Evolutionary conservation across 2,113 vertebrate genomes (phyloP).

Genomic region (Girardinichthys multiradiatus): DNA sequence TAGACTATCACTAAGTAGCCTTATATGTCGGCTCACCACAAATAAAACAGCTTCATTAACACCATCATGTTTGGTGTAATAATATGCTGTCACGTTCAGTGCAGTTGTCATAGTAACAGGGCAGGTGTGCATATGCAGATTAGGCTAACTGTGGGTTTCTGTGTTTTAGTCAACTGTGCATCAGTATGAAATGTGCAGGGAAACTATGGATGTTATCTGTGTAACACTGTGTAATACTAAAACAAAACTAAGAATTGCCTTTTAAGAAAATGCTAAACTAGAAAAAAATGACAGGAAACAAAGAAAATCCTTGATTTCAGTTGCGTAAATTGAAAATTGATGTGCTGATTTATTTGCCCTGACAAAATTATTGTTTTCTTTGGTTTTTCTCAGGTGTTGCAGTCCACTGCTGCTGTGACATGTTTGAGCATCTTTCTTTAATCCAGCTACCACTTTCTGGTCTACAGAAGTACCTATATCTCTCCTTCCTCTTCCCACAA

Average conservation of each 20-base stretch:
- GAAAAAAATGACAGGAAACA: background rate
- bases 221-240: background rate
- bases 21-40: background rate
- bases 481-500: slow-evolving; percentile 37
- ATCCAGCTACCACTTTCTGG: slow-evolving; percentile 48
- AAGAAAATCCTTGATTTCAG: background rate
- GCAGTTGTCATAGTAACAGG: background rate
- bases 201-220: background rate
- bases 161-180: no score
- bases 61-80: background rate
- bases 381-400: slow-evolving; percentile 10
- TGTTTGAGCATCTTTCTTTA: slow-evolving; percentile 39
- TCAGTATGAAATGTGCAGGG: background rate
- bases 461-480: slow-evolving; percentile 36
- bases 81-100: background rate
- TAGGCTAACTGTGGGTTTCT: background rate
- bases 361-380: slow-evolving; percentile 2
- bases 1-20: no score
- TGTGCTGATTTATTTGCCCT: slow-evolving; percentile 15
- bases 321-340: background rate
- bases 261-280: background rate
- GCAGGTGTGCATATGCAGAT: background rate
- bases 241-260: background rate
- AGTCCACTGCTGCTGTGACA: slow-evolving; percentile 12
- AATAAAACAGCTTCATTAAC: background rate